These are phyloP conservation scores for Lagria hirta DNA, from an alignment of 2,888 invertebrate species.

Conservation along the genomic window DNA sequence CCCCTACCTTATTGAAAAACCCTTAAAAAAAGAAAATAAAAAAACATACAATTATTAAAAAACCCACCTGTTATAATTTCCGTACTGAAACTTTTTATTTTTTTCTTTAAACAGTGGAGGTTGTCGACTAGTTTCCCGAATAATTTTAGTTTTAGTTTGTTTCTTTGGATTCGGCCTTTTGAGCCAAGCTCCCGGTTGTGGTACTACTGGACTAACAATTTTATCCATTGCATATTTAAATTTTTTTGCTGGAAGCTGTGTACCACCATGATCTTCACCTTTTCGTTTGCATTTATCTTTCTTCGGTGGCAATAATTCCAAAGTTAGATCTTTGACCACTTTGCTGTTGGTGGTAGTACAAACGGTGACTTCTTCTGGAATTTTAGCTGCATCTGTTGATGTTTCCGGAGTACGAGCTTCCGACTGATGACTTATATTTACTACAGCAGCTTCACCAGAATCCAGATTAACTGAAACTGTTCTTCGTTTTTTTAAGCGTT, in stretches of 20 bases:
- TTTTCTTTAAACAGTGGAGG: conserved; percentile 72
- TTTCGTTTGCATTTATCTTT: conserved; percentile 62
- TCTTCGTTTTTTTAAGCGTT: conserved; percentile 65
- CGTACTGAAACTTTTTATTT: conserved; percentile 84
- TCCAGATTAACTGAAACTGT: conserved; percentile 54
- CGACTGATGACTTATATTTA: conserved; percentile 46
- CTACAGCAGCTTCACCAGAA: conserved; percentile 34
- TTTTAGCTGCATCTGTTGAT: conserved; percentile 50
- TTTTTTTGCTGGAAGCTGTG: conserved; percentile 57
- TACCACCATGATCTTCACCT: conserved; percentile 58
- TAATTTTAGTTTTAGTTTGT: conserved; percentile 50
- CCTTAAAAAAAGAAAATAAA: too few species aligned
- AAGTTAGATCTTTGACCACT: conserved; percentile 32
- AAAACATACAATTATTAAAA: conserved; percentile 3
- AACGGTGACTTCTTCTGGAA: conserved; percentile 44
- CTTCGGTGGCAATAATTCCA: conserved; percentile 44
- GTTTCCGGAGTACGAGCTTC: conserved; percentile 56
- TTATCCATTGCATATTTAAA: conserved; percentile 77
- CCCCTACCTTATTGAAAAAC: too few species aligned
- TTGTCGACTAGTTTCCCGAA: conserved; percentile 53
- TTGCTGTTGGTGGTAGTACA: too few species aligned
- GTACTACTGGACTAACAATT: conserved; percentile 89
- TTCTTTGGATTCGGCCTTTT: conserved; percentile 58
- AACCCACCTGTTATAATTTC: conserved; percentile 85
- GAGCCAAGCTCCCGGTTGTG: conserved; percentile 81